Evolutionary conservation across 2,888 invertebrate genomes (phyloP), one percentile per base, ranked within the genome.

Genomic region (Ochropleura leucogaster): DNA sequence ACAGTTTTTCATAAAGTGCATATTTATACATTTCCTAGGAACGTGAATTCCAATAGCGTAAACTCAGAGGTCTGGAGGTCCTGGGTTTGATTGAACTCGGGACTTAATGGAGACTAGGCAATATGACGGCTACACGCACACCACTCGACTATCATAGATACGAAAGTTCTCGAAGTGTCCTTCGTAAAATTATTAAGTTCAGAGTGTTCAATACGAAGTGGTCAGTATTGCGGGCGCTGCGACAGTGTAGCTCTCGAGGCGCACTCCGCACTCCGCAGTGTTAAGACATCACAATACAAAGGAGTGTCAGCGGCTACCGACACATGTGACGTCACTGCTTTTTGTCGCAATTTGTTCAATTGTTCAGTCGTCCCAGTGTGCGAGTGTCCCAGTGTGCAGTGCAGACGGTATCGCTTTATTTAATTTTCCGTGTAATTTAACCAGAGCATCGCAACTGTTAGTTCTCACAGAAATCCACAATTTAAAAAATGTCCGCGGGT

Each of bases 401-500:
- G 10, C 53, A 78, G 70, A 51, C n/a, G 82, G 80, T 85, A 90
- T 84, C 87, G 85, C 90, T 91, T 90, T 87, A 91, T 90, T 89
- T 86, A 79, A 80, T 89, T 90, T 88, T 84, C 87, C 83, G 82
- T 87, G 85, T 85, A 75, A 87, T 88, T 84, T 85, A 87, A 88
- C 86, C 88, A 68, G 69, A 66, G 64, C 82, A 57, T 80, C 85
- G 78, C 84, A 77, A 83, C 84, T 84, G 84, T 84, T 75, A 85
- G 90, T 93, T 94, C 93, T 91, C 94, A 94, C 93, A 93, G 89
- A 87, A 89, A 90, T 88, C 80, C 89, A 91, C 91, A 93, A 94
- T 95, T 89, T 90, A 82, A 92, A 94, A 94, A 92, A 94, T 95
- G 89, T 86, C 87, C 85, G 83, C 90, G 88, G 87, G 89, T 88